phyloP scores from a whole-genome alignment of 92 coral and sea anemone genomes.

The Parazoanthus swiftii region DNA sequence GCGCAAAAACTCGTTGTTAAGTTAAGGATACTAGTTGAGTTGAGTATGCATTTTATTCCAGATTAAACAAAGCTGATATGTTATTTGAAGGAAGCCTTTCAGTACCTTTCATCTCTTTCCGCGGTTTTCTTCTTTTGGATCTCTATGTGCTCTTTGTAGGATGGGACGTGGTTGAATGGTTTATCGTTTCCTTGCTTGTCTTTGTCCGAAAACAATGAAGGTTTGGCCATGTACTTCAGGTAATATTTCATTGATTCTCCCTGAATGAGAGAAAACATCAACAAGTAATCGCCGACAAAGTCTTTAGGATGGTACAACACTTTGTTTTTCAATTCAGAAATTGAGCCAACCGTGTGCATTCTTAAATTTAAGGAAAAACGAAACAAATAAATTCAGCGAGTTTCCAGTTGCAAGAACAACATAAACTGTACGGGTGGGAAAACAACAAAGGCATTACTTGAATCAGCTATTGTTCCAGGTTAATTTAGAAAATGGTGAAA shows the following conservation, averaged over 20 bases:
- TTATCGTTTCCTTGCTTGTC: conserved; percentile 46
- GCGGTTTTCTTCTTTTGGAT: conserved; percentile 72
- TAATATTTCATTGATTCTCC: conserved; percentile 84
- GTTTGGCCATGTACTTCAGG: conserved; percentile 85
- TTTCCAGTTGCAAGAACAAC: too few relatives aligned
- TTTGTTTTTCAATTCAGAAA: too few relatives aligned
- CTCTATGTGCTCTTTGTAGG: conserved; percentile 70
- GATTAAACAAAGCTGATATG: not conserved
- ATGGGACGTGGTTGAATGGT: conserved; percentile 14
- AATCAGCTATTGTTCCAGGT: too few relatives aligned
- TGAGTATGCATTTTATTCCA: not conserved
- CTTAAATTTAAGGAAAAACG: too few relatives aligned
- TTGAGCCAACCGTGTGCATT: too few relatives aligned
- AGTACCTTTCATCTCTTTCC: conserved; percentile 90
- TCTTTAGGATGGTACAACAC: not conserved
- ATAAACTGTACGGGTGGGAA: too few relatives aligned
- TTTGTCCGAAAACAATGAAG: conserved; percentile 73
- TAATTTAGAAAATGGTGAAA: too few relatives aligned
- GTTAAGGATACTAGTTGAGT: too few relatives aligned
- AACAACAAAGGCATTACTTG: too few relatives aligned
- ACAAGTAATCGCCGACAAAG: not conserved
- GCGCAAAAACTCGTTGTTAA: too few relatives aligned
- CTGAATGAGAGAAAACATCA: conserved; percentile 43
- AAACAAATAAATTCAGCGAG: too few relatives aligned
- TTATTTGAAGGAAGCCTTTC: not conserved